These are phyloP conservation scores for Pogonomyrmex californicus DNA, from an alignment of 1,140 invertebrate genomes.

Conservation along the genomic window DNA sequence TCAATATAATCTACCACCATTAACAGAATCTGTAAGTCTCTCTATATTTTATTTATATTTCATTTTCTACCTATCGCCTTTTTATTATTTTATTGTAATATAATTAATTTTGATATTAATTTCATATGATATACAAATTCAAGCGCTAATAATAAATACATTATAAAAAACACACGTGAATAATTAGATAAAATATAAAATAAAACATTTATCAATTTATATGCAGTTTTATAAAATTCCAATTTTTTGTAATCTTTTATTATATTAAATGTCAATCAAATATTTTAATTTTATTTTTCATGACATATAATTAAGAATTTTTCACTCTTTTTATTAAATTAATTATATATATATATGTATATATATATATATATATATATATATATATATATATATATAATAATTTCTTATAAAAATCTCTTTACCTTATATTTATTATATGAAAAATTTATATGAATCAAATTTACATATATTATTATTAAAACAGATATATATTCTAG, in stretches of 20 bases:
- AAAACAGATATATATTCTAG: constrained; percentile 50
- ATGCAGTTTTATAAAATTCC: neutral
- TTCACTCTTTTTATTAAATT: neutral
- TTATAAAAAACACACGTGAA: neutral
- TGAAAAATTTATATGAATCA: no score
- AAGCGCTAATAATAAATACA: neutral
- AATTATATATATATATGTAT: neutral
- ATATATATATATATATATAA: neutral
- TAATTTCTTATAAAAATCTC: no score
- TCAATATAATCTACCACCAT: constrained; percentile 83
- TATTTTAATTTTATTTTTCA: neutral
- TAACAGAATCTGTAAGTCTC: constrained; percentile 84
- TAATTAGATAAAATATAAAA: neutral
- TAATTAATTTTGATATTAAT: neutral
- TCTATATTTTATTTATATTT: constrained; percentile 71
- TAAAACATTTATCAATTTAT: neutral
- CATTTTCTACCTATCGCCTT: constrained; percentile 77
- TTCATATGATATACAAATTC: neutral
- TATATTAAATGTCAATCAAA: constrained; percentile 3
- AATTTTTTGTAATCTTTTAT: neutral
- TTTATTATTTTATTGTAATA: constrained; percentile 40
- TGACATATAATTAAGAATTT: neutral
- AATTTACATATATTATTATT: neutral
- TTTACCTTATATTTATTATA: no score
- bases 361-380: no score